Percentiles rank a stretch among this genome's conserved stretches.
These are phyloP conservation scores for Cepaea nemoralis DNA, from an alignment of 1,140 invertebrate species.

Conservation along the genomic window DNA sequence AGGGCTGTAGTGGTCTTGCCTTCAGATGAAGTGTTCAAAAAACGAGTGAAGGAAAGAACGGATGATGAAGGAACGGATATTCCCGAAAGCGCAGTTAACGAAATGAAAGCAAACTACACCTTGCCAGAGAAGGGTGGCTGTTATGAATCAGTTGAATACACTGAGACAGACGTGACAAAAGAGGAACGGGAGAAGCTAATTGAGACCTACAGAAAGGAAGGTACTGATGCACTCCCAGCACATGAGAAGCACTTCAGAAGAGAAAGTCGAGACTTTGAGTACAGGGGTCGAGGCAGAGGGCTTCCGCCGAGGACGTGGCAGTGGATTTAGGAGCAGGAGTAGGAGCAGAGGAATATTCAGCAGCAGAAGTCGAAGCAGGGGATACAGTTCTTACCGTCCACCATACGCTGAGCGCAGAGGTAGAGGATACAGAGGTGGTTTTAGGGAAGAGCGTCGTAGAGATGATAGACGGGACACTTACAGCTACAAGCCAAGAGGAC, in stretches of 20 bases:
- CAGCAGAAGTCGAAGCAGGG: too few species aligned
- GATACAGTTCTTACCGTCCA: too few species aligned
- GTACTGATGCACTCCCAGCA: constrained; percentile 75
- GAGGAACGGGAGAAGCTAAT: constrained; percentile 81
- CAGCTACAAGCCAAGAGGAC: too few species aligned
- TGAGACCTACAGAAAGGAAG: constrained; percentile 85
- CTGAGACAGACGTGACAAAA: constrained; percentile 80
- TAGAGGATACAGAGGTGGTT: too few species aligned
- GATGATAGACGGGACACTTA: too few species aligned
- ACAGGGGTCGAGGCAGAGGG: too few species aligned
- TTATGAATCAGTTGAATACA: constrained; percentile 82
- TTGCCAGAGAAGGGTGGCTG: constrained; percentile 80
- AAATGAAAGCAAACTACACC: constrained; percentile 92
- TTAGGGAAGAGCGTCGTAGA: too few species aligned
- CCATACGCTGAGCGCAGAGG: too few species aligned
- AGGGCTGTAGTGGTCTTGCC: constrained; percentile 91
- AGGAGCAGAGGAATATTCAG: too few species aligned
- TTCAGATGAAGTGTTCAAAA: constrained; percentile 88
- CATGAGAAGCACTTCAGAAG: constrained; percentile 72
- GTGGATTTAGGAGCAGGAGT: too few species aligned
- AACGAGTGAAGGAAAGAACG: constrained; percentile 82
- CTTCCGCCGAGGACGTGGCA: too few species aligned
- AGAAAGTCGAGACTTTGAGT: too few species aligned
- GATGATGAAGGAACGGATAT: constrained; percentile 91
- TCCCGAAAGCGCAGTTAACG: constrained; percentile 87